Evolutionary conservation across 2,113 vertebrate species (phyloP).

Genomic region (Epinephelus fuscoguttatus): DNA sequence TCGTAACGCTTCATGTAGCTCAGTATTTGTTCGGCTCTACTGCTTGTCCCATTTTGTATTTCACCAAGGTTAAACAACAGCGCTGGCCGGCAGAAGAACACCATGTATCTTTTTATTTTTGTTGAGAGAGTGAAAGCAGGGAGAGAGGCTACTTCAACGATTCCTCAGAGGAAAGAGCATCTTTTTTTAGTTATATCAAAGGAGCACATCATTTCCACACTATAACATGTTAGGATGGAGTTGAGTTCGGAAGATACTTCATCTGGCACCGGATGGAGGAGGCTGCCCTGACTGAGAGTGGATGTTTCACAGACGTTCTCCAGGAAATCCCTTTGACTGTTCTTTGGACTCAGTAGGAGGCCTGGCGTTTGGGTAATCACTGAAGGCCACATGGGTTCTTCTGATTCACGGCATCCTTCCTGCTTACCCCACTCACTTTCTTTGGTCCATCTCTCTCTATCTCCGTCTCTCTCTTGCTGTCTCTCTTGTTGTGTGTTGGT

Average conservation of each 20-base stretch:
- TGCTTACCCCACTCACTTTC: slow-evolving; percentile 66
- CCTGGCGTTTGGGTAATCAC: slow-evolving; percentile 79
- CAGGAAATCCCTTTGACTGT: slow-evolving; percentile 80
- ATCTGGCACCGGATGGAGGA: slow-evolving; percentile 71
- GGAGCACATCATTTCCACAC: slow-evolving; percentile 72
- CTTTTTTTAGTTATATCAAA: slow-evolving; percentile 78
- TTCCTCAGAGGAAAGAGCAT: slow-evolving; percentile 66
- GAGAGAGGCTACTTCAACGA: slow-evolving; percentile 70
- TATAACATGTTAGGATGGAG: slow-evolving; percentile 69
- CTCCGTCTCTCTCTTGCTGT: slow-evolving; percentile 63
- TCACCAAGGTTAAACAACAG: slow-evolving; percentile 78
- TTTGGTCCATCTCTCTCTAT: slow-evolving; percentile 72
- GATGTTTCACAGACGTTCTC: slow-evolving; percentile 77
- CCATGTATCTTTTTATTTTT: slow-evolving; percentile 74
- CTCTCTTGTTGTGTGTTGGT: slow-evolving; percentile 82
- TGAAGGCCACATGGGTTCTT: slow-evolving; percentile 78
- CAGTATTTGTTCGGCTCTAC: slow-evolving; percentile 75
- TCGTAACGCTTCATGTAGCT: slow-evolving; percentile 68
- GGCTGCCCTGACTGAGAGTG: slow-evolving; percentile 61
- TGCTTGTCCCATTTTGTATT: slow-evolving; percentile 80
- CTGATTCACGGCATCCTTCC: slow-evolving; percentile 81
- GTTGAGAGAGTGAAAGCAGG: slow-evolving; percentile 64
- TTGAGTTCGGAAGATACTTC: slow-evolving; percentile 74
- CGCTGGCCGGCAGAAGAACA: slow-evolving; percentile 70
- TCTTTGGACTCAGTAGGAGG: slow-evolving; percentile 79